phyloP scores from a whole-genome alignment of 2,113 vertebrate genomes.

The Leptodactylus fuscus region DNA sequence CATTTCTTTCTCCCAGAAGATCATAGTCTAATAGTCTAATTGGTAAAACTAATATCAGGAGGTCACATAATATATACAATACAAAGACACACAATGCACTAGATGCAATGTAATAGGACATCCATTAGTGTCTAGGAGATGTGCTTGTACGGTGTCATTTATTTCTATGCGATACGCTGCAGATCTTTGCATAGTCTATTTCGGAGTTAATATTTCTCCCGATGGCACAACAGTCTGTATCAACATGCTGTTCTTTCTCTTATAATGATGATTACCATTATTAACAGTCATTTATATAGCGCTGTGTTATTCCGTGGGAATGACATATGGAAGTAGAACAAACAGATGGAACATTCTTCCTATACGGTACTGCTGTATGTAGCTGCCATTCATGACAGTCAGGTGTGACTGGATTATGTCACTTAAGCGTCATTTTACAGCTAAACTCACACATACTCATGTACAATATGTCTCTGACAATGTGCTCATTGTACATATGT shows the following conservation, averaged over 20 bases:
- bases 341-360: constrained; percentile 28
- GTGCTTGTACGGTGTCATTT: background rate
- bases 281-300: constrained; percentile 33
- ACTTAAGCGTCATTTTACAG: background rate
- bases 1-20: background rate
- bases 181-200: background rate
- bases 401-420: background rate
- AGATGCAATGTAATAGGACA: background rate
- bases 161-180: background rate
- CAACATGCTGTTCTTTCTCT: constrained; percentile 19
- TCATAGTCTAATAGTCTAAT: background rate
- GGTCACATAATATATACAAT: background rate
- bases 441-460: background rate
- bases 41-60: too few species aligned
- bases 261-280: constrained; percentile 41
- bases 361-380: background rate
- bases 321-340: constrained; percentile 17
- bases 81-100: background rate
- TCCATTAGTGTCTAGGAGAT: background rate
- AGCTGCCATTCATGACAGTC: constrained; percentile 1
- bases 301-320: constrained; percentile 22
- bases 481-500: background rate
- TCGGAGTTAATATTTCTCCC: background rate
- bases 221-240: constrained; percentile 19
- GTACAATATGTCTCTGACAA: background rate